Percentiles rank a stretch among this genome's conserved stretches.
These are phyloP conservation scores for Bemisia tabaci DNA, from an alignment of 1,140 invertebrate genomes.

Conservation along the genomic window DNA sequence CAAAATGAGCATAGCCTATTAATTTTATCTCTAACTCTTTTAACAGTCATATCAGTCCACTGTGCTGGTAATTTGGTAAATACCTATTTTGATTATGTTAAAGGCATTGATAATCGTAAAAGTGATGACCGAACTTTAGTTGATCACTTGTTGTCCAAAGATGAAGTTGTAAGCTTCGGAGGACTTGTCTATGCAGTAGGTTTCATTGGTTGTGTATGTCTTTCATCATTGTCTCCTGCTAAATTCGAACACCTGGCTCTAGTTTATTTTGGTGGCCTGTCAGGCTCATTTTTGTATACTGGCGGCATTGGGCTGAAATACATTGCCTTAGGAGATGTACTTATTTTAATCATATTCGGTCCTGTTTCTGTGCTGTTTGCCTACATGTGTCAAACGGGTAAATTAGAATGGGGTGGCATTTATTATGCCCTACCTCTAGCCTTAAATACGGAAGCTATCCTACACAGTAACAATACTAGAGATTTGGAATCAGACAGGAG, in stretches of 20 bases:
- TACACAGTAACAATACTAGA: slow-evolving; percentile 88
- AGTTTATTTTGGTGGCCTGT: slow-evolving; percentile 87
- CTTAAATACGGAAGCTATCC: slow-evolving; percentile 85
- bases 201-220: slow-evolving; percentile 71
- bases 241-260: slow-evolving; percentile 87
- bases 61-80: slow-evolving; percentile 94
- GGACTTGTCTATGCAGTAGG: slow-evolving; percentile 75
- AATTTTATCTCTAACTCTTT: slow-evolving; percentile 62
- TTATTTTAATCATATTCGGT: slow-evolving; percentile 85
- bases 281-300: slow-evolving; percentile 81
- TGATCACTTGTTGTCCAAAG: slow-evolving; percentile 70
- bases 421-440: slow-evolving; percentile 88
- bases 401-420: slow-evolving; percentile 69
- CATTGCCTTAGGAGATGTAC: slow-evolving; percentile 41
- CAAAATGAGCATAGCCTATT: slow-evolving; percentile 58
- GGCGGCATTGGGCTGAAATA: slow-evolving; percentile 47
- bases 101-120: slow-evolving; percentile 82
- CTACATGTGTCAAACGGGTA: slow-evolving; percentile 80
- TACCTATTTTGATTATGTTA: slow-evolving; percentile 87
- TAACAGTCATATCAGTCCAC: slow-evolving; percentile 80
- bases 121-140: slow-evolving; percentile 86
- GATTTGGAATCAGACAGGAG: slow-evolving; percentile 43
- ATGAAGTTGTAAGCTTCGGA: slow-evolving; percentile 67
- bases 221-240: slow-evolving; percentile 68
- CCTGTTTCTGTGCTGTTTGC: slow-evolving; percentile 89